Evolutionary conservation across 2,113 vertebrate species (phyloP).

Genomic region (Actenoides hombroni): DNA sequence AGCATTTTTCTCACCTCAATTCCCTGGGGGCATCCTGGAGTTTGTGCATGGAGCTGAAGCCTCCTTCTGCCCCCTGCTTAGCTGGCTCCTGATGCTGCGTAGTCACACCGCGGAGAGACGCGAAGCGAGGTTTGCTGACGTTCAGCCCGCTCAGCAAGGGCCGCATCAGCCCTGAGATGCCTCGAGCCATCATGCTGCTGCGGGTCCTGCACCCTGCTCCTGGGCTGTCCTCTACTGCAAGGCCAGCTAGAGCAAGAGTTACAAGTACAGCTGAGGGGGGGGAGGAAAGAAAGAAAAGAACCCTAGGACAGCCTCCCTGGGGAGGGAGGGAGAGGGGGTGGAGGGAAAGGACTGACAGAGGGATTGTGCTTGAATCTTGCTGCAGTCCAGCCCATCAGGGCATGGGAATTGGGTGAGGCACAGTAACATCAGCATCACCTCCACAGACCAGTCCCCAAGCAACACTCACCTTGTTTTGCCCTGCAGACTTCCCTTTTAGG

Average conservation of each 20-base stretch:
- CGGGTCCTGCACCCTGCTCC: neutral
- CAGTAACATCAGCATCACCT: neutral
- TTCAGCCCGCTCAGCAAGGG: neutral
- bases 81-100: neutral
- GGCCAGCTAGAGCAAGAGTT: neutral
- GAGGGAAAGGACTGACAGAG: neutral
- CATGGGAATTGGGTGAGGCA: neutral
- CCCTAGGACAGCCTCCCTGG: neutral
- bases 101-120: neutral
- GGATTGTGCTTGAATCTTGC: neutral
- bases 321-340: neutral
- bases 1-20: neutral
- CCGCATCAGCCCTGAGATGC: neutral
- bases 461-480: neutral
- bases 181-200: neutral
- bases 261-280: neutral
- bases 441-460: neutral
- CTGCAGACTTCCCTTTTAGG: neutral
- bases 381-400: neutral
- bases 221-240: neutral
- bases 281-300: neutral
- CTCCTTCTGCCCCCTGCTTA: neutral
- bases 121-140: neutral
- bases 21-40: neutral
- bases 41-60: neutral